A percentile compares a stretch with the other conserved stretches of the same genome.
phyloP scores from a whole-genome alignment of 2,888 invertebrate genomes.

The Tetanocera ferruginea region DNA sequence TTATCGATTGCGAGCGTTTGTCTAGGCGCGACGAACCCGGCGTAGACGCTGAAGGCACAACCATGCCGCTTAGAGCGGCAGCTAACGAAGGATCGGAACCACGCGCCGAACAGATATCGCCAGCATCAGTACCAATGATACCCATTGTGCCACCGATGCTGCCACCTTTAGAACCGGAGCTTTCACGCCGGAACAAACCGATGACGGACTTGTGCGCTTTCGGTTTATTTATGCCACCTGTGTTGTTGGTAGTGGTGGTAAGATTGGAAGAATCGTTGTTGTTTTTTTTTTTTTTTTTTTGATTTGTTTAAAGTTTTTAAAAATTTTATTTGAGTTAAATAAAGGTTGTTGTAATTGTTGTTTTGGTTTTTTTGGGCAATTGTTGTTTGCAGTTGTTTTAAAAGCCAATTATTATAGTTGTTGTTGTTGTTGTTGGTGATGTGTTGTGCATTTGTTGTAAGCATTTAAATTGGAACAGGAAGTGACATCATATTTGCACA shows the following conservation, averaged over 20 bases:
- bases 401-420: conserved; percentile 26
- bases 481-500: conserved; percentile 25
- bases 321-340: conserved; percentile 8
- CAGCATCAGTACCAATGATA: conserved; percentile 64
- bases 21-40: conserved; percentile 63
- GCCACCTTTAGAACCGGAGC: conserved; percentile 76
- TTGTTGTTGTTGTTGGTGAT: conserved; percentile 13
- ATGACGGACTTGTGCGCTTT: conserved; percentile 88
- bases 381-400: conserved; percentile 18
- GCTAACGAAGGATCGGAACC: conserved; percentile 73
- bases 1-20: conserved; percentile 64
- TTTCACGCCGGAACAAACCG: conserved; percentile 89
- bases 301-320: not conserved
- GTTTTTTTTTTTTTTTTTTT: conserved; percentile 28
- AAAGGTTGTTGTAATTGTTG: conserved; percentile 9
- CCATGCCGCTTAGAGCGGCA: conserved; percentile 65
- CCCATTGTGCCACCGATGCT: conserved; percentile 71
- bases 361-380: not conserved
- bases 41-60: conserved; percentile 69
- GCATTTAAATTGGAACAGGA: not conserved
- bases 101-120: conserved; percentile 64
- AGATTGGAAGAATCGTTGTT: not conserved
- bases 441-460: not conserved
- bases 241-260: conserved; percentile 43
- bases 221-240: conserved; percentile 89